Evolutionary conservation across 2,797 vertebrate genomes (phyloP).

Genomic region (Leuciscus waleckii): DNA sequence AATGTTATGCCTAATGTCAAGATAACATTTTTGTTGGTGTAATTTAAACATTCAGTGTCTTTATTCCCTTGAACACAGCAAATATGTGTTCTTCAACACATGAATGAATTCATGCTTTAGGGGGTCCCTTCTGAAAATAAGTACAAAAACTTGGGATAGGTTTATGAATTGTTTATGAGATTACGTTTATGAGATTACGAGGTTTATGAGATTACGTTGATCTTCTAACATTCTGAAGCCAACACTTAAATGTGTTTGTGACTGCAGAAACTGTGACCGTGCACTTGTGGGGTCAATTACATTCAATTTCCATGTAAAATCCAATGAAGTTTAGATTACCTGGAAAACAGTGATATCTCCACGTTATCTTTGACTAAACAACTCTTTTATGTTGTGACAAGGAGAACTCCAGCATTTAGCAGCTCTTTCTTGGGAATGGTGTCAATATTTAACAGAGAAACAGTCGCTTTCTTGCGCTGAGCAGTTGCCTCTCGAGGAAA

Average conservation of each 20-base stretch:
- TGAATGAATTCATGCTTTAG: background rate
- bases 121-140: background rate
- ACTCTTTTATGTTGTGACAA: conserved; percentile 41
- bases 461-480: conserved; percentile 24
- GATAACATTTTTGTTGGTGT: background rate
- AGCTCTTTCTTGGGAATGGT: conserved; percentile 33
- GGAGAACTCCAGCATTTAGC: conserved; percentile 22
- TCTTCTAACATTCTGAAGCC: background rate
- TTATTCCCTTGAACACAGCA: background rate
- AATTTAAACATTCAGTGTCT: background rate
- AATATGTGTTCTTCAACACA: background rate
- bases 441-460: conserved; percentile 46
- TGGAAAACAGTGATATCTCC: conserved; percentile 1
- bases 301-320: conserved; percentile 42
- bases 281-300: conserved; percentile 25
- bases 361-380: conserved; percentile 44
- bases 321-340: conserved; percentile 42
- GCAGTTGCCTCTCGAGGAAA: conserved; percentile 16
- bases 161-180: too few species aligned
- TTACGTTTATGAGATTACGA: too few species aligned
- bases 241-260: conserved; percentile 23
- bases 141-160: background rate
- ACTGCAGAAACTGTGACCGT: conserved; percentile 18
- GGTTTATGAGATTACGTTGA: background rate
- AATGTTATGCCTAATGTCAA: background rate